phyloP scores from a whole-genome alignment of 2,888 invertebrate species.

The Itoplectis maculator region DNA sequence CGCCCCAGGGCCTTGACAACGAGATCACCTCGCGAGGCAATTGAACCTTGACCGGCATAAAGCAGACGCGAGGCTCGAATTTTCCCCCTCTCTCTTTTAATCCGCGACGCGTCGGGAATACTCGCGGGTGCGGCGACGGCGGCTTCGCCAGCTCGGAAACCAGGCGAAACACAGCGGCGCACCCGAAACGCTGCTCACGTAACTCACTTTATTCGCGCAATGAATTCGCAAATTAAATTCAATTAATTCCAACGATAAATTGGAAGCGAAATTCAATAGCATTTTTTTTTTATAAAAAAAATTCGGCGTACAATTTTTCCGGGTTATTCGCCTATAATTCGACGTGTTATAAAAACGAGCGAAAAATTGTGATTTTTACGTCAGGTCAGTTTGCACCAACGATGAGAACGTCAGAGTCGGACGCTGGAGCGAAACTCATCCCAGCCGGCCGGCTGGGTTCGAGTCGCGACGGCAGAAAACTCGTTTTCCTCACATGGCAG shows the following conservation, averaged over 20 bases:
- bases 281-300: background rate
- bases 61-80: constrained; percentile 31
- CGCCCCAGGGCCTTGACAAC: constrained; percentile 33
- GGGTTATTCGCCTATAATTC: constrained; percentile 28
- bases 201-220: background rate
- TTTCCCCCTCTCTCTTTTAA: constrained; percentile 18
- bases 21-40: constrained; percentile 54
- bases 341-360: background rate
- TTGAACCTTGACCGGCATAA: constrained; percentile 58
- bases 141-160: background rate
- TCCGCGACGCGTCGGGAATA: constrained; percentile 19
- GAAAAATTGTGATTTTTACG: constrained; percentile 16
- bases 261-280: background rate
- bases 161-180: background rate
- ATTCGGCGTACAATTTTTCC: background rate
- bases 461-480: constrained; percentile 58
- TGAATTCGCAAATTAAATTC: background rate
- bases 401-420: background rate
- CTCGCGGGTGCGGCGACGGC: background rate
- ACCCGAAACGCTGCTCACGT: too few species aligned
- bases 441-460: constrained; percentile 51
- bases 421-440: constrained; percentile 48
- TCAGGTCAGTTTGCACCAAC: background rate
- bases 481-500: constrained; percentile 56
- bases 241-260: background rate